Conservation (phyloP, 2,888 invertebrate species). For the Eumerus sabulonum region DNA sequence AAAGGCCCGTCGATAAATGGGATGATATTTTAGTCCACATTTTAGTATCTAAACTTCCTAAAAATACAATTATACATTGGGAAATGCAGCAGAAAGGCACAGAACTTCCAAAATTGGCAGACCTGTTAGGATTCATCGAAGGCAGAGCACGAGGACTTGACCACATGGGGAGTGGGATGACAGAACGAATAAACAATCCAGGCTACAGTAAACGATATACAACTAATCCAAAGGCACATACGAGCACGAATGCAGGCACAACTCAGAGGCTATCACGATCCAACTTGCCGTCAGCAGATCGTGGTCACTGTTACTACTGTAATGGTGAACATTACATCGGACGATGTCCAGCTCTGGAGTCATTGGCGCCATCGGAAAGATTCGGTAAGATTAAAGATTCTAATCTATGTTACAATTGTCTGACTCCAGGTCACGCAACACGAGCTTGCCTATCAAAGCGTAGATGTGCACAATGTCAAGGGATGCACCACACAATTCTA, state of each 20-base stretch:
- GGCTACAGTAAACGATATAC: not conserved
- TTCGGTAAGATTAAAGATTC: slow-evolving; percentile 31
- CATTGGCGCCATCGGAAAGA: slow-evolving; percentile 5
- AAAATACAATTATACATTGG: slow-evolving; percentile 29
- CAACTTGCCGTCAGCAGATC: slow-evolving; percentile 21
- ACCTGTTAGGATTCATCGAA: slow-evolving; percentile 25
- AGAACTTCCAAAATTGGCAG: slow-evolving; percentile 14
- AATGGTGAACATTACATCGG: slow-evolving; percentile 27
- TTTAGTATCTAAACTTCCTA: slow-evolving; percentile 15
- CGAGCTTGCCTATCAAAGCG: not conserved
- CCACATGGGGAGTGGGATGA: slow-evolving; percentile 15
- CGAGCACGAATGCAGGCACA: slow-evolving; percentile 16
- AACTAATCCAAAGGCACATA: slow-evolving; percentile 7
- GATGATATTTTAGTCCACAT: slow-evolving; percentile 17
- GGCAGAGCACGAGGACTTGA: slow-evolving; percentile 31
- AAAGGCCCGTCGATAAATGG: slow-evolving; percentile 23
- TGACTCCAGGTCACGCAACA: slow-evolving; percentile 44
- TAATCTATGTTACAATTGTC: slow-evolving; percentile 15
- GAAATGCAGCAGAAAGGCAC: slow-evolving; percentile 32
- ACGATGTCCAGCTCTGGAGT: slow-evolving; percentile 2
- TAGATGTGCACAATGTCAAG: slow-evolving; percentile 10
- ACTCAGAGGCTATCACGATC: slow-evolving; percentile 17
- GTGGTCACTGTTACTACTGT: slow-evolving; percentile 25
- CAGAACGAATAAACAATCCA: not conserved
- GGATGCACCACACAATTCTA: slow-evolving; percentile 12